Percentiles rank a stretch among this genome's conserved stretches.
phyloP scores from a whole-genome alignment of 2,113 vertebrate genomes.

The Pseudois nayaur region DNA sequence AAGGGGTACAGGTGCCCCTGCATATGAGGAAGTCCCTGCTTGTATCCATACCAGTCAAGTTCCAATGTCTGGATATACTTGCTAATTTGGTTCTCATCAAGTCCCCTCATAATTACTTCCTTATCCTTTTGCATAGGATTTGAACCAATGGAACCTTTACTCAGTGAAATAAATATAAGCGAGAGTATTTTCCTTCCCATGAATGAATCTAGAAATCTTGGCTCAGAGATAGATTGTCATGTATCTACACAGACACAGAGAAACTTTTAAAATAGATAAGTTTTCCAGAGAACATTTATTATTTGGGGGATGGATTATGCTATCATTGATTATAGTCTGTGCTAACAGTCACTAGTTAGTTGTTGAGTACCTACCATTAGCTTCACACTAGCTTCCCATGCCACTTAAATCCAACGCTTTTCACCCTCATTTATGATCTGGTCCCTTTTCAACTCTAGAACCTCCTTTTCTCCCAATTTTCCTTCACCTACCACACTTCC shows the following conservation, averaged over 20 bases:
- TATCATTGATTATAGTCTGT: background rate
- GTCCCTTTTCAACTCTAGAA: background rate
- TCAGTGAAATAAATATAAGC: background rate
- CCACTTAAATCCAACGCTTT: background rate
- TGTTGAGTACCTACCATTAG: background rate
- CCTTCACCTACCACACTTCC: background rate
- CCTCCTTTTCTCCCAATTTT: background rate
- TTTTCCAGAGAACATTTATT: conserved; percentile 1
- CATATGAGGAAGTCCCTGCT: background rate
- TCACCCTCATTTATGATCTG: background rate
- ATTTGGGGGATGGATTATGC: background rate
- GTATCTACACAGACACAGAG: background rate
- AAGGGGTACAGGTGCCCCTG: background rate
- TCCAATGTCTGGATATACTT: background rate
- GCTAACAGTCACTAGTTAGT: background rate
- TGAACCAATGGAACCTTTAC: background rate
- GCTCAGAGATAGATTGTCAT: background rate
- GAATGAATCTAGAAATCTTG: background rate
- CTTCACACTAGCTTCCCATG: background rate
- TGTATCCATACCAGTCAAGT: background rate
- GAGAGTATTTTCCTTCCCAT: background rate
- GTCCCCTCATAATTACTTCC: background rate
- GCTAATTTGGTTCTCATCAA: background rate
- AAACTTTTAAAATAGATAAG: background rate
- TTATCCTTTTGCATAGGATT: background rate